Evolutionary conservation across 2,797 vertebrate species (phyloP), one percentile per base, ranked within the genome.

Genomic region (Gymnodraco acuticeps): DNA sequence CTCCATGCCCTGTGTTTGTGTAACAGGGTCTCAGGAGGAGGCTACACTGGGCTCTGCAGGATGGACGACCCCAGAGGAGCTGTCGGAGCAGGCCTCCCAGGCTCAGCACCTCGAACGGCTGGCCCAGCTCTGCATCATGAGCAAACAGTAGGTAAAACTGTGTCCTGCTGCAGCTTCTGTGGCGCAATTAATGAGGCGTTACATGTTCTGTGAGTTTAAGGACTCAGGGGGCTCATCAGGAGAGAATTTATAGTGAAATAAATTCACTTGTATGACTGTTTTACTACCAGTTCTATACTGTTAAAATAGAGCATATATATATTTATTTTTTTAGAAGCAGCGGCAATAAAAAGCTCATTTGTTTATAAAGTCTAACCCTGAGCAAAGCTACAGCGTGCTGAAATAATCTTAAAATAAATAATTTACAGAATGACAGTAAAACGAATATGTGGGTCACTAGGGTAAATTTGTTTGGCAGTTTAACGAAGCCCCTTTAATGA

Each of bases 21-120:
- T 95, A 85, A 90, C 94, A 95, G 96, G 95, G 89, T 95, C 96
- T 93, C 96, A 95, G 90, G 95, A 96, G 92, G 95, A 96, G 92
- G 88, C 91, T 61, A 87, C 33, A 4, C 82, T 90, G 91, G 94
- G 93, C 84, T 93, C 87, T 31, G 88, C 89, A 61, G 93, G 89
- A 94, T 95, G 95, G 92, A 82, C 91, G 3, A 87, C 91, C 67
- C 90, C 93, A 72, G 95, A 96, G 91, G 95, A 95, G 87, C 93
- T 96, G 73, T 93, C 91, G 68, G 94, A 95, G 83, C 94, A 96
- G 92, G 94, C 94, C 78, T 95, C 92, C 75, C 95, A 94, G 82
- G 93, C 94, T 15, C 90, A 93, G 90, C 94, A 95, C 85, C 87
- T 93, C 73, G 96, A 97, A 80, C 91, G 93, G 65, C 93, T 96